A percentile compares a stretch with the other conserved stretches of the same genome.
Conservation (phyloP, 2,888 invertebrate species). For the Kryphioiulus occultus region DNA sequence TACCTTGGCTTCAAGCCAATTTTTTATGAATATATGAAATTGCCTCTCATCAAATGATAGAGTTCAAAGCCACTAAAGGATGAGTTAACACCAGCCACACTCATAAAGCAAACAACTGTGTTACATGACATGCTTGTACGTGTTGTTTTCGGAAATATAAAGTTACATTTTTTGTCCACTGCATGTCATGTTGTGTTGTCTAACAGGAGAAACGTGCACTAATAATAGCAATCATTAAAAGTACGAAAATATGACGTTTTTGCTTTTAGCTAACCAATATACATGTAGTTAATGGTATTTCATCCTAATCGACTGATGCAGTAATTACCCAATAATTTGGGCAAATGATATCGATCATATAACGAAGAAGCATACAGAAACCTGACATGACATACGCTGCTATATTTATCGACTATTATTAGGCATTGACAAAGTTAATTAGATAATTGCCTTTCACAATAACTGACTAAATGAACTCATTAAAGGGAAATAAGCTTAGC, state of each 20-base stretch:
- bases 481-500: neutral
- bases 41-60: neutral
- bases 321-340: neutral
- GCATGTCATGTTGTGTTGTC: neutral
- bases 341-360: neutral
- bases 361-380: neutral
- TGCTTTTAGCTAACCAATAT: neutral
- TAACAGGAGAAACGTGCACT: neutral
- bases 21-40: neutral
- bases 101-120: neutral
- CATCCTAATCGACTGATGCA: neutral
- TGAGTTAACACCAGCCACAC: neutral
- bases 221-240: neutral
- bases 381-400: neutral
- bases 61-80: neutral
- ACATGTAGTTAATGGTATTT: neutral
- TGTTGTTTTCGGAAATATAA: neutral
- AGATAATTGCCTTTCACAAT: neutral
- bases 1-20: neutral
- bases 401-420: neutral
- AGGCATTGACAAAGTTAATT: neutral
- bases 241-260: neutral
- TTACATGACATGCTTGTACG: neutral
- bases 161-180: neutral
- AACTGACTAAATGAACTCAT: neutral